phyloP scores from a whole-genome alignment of 1,140 invertebrate species.

The Cryptotermes secundus region DNA sequence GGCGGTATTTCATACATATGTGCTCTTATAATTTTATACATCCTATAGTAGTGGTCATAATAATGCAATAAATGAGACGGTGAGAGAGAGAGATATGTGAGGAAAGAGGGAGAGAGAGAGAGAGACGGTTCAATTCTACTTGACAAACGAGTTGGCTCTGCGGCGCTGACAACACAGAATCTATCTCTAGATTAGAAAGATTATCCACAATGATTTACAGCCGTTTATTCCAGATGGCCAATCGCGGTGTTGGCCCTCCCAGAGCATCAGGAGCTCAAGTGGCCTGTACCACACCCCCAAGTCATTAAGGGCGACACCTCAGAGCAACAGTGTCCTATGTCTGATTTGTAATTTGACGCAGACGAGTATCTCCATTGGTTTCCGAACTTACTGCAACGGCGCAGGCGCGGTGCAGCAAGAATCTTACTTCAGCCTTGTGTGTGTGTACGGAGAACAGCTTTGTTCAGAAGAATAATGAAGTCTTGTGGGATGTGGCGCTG shows the following conservation, averaged over 20 bases:
- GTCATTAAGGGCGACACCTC: background rate
- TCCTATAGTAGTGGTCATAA: too few relatives aligned
- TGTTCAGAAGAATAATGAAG: too few relatives aligned
- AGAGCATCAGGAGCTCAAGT: background rate
- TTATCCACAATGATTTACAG: conserved; percentile 6
- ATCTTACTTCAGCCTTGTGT: too few relatives aligned
- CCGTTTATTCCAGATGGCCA: background rate
- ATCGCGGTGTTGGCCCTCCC: background rate
- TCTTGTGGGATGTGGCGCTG: too few relatives aligned
- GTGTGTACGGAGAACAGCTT: too few relatives aligned
- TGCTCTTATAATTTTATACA: too few relatives aligned
- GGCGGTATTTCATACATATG: too few relatives aligned
- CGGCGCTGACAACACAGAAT: background rate
- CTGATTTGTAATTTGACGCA: background rate
- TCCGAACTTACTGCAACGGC: too few relatives aligned
- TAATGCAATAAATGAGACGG: too few relatives aligned
- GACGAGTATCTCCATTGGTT: background rate
- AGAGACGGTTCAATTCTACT: background rate
- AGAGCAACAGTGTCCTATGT: background rate
- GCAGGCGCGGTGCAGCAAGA: too few relatives aligned
- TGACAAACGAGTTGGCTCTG: background rate
- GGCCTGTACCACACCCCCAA: background rate
- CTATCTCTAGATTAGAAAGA: background rate
- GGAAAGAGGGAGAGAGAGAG: too few relatives aligned
- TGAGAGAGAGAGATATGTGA: too few relatives aligned